phyloP scores from a whole-genome alignment of 1,140 invertebrate species.

The Pygmarrhopalites habei region DNA sequence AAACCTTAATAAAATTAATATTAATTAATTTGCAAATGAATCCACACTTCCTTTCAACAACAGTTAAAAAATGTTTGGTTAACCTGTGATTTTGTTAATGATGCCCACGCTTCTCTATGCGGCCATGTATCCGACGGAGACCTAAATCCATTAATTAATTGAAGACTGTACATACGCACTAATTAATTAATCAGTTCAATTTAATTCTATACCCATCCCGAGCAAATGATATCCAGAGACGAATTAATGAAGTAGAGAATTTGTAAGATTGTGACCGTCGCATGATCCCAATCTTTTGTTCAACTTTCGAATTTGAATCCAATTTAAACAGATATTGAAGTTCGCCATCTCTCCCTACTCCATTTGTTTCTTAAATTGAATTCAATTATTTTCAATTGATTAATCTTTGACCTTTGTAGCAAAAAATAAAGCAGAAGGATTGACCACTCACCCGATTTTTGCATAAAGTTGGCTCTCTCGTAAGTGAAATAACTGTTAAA shows the following conservation, averaged over 20 bases:
- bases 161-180: too few species aligned
- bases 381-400: not conserved
- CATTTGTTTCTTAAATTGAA: not conserved
- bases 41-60: too few species aligned
- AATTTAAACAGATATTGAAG: not conserved
- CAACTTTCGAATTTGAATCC: not conserved
- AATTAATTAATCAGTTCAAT: too few species aligned
- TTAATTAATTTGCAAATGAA: too few species aligned
- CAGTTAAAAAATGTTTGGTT: too few species aligned
- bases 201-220: not conserved
- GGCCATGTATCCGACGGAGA: too few species aligned
- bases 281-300: not conserved
- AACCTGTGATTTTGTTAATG: too few species aligned
- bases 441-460: not conserved
- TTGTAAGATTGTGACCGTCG: not conserved
- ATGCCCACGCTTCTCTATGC: too few species aligned
- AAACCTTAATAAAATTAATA: too few species aligned
- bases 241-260: not conserved
- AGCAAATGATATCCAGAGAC: not conserved
- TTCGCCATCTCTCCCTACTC: not conserved
- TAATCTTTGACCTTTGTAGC: not conserved
- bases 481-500: slow-evolving; percentile 3
- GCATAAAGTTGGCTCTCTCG: not conserved
- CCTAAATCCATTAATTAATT: too few species aligned
- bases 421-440: not conserved